Conservation (phyloP, 1,140 invertebrate genomes). For the Chymomyza costata region DNA sequence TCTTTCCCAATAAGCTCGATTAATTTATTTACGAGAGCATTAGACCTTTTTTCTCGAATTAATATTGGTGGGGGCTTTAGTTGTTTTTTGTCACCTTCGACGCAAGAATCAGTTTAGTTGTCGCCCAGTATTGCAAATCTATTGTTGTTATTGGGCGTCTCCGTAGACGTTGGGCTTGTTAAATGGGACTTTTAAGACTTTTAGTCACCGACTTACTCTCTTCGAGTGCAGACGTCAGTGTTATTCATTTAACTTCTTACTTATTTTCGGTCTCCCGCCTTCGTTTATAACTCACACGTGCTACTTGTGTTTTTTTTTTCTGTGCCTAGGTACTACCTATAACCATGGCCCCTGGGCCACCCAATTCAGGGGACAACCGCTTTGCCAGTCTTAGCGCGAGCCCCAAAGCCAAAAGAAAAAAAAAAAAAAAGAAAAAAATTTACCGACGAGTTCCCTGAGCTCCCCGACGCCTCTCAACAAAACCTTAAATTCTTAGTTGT, state of each 20-base stretch:
- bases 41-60: neutral
- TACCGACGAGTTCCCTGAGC: too few species aligned
- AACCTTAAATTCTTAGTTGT: slow-evolving; percentile 6
- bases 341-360: slow-evolving; percentile 6
- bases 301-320: too few species aligned
- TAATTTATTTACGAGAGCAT: neutral
- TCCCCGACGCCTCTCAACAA: neutral
- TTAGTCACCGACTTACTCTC: too few species aligned
- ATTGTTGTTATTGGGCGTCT: neutral
- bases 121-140: neutral
- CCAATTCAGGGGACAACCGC: neutral
- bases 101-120: neutral
- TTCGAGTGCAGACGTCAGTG: too few species aligned
- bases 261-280: too few species aligned
- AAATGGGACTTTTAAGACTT: too few species aligned
- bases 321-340: too few species aligned
- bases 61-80: neutral
- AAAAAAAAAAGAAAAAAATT: slow-evolving; percentile 4
- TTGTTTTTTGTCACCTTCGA: neutral
- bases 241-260: too few species aligned
- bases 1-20: neutral
- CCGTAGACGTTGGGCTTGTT: too few species aligned
- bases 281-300: too few species aligned
- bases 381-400: too few species aligned
- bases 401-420: too few species aligned